A percentile compares a stretch with the other conserved stretches of the same genome.
These are phyloP conservation scores for Oceanodroma tethys DNA, from an alignment of 2,113 vertebrate genomes.

Conservation along the genomic window DNA sequence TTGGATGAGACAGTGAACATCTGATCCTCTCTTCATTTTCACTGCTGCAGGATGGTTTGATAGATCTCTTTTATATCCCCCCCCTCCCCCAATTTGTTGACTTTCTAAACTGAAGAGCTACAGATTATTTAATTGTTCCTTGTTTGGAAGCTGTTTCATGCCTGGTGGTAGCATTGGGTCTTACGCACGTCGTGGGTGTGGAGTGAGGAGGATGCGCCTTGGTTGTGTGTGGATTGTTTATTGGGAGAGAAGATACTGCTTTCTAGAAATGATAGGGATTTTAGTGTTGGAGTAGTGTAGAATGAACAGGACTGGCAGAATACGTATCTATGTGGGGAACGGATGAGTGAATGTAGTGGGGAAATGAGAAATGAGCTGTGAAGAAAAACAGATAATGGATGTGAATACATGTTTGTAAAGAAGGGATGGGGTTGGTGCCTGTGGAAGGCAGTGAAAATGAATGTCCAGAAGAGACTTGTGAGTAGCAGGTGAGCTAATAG, in stretches of 20 bases:
- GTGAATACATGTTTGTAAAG: not conserved
- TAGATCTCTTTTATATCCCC: not conserved
- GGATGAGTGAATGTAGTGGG: not conserved
- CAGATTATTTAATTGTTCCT: not conserved
- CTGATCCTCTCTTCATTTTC: not conserved
- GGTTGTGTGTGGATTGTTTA: not conserved
- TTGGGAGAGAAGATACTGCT: not conserved
- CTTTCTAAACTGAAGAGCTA: not conserved
- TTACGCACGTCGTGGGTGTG: rapidly evolving
- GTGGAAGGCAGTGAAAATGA: not conserved
- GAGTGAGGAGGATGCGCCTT: not conserved
- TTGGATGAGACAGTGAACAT: not conserved
- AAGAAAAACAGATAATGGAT: not conserved
- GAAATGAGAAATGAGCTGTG: not conserved
- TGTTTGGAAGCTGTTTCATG: not conserved
- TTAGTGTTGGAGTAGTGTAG: not conserved
- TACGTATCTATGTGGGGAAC: not conserved
- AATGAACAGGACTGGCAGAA: not conserved
- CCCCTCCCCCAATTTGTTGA: not conserved
- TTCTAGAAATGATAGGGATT: not conserved
- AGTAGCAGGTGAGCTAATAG: not conserved
- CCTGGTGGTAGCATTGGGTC: not conserved
- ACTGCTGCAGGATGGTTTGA: not conserved
- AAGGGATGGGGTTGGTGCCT: not conserved
- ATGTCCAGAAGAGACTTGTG: not conserved